phyloP scores from a whole-genome alignment of 2,888 invertebrate species.

The Bellardia pandia region DNA sequence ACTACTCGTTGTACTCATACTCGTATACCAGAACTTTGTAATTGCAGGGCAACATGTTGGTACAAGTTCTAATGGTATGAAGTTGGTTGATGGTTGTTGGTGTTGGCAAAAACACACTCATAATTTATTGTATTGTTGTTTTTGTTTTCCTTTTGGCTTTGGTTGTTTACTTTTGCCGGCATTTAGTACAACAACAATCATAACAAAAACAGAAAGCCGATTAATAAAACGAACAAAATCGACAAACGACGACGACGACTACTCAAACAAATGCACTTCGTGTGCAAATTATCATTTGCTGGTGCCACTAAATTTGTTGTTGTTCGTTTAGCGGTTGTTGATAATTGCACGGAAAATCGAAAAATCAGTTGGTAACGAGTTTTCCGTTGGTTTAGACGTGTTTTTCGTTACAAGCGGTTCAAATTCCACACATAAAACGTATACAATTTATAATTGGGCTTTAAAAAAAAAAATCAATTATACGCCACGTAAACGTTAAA shows the following conservation, averaged over 20 bases:
- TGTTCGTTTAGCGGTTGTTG: conserved; percentile 64
- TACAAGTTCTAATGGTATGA: neutral
- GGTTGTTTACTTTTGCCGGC: conserved; percentile 75
- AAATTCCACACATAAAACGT: neutral
- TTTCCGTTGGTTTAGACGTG: conserved; percentile 74
- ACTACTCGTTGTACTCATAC: neutral
- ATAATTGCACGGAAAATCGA: conserved; percentile 68
- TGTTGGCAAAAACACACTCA: neutral
- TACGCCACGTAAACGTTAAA: conserved; percentile 35
- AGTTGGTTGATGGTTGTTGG: conserved; percentile 5
- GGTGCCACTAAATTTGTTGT: conserved; percentile 56
- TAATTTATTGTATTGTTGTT: conserved; percentile 2
- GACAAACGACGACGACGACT: conserved; percentile 58
- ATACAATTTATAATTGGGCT: conserved; percentile 20
- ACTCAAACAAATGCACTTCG: conserved; percentile 63
- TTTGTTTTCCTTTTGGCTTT: conserved; percentile 44
- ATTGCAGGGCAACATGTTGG: conserved; percentile 44
- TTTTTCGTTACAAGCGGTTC: conserved; percentile 66
- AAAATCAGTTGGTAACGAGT: conserved; percentile 76
- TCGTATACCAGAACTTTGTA: neutral
- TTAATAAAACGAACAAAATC: conserved; percentile 41
- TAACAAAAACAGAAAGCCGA: conserved; percentile 51
- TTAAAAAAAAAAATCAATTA: conserved; percentile 37
- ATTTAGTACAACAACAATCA: conserved; percentile 43
- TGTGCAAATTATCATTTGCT: conserved; percentile 68